phyloP scores from a whole-genome alignment of 2,113 vertebrate genomes.

The Nestor notabilis region DNA sequence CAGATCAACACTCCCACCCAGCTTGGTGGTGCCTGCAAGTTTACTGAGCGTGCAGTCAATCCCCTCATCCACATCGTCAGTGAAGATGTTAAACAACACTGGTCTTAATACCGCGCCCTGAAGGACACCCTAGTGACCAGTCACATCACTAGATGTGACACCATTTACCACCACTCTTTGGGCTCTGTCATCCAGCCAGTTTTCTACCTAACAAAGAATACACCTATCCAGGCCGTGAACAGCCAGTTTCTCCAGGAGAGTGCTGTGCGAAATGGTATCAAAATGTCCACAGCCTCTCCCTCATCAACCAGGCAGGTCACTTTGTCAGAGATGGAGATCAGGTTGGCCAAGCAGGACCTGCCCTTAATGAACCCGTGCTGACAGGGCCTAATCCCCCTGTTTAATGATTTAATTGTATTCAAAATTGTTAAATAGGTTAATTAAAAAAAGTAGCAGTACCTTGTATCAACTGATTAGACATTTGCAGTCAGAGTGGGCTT shows the following conservation, averaged over 20 bases:
- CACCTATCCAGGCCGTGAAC: neutral
- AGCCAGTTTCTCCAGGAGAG: neutral
- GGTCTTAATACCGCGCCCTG: neutral
- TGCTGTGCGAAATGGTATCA: neutral
- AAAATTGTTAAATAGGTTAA: neutral
- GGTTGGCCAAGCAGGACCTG: neutral
- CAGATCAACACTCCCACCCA: neutral
- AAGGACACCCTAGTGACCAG: neutral
- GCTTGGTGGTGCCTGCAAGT: neutral
- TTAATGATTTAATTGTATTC: neutral
- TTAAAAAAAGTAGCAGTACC: neutral
- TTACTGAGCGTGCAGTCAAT: neutral
- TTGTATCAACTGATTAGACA: neutral
- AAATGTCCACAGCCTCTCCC: neutral
- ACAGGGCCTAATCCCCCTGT: neutral
- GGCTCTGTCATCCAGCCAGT: neutral
- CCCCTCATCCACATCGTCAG: neutral
- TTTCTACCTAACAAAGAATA: neutral
- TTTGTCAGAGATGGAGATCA: neutral
- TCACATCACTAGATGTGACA: neutral
- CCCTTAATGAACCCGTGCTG: neutral
- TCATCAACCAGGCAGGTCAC: neutral
- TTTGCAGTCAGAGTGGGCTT: neutral
- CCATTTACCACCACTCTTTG: neutral
- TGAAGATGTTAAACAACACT: neutral